These are phyloP conservation scores for Agrenia bidenticulata DNA, from an alignment of 2,888 invertebrate species.

Conservation along the genomic window DNA sequence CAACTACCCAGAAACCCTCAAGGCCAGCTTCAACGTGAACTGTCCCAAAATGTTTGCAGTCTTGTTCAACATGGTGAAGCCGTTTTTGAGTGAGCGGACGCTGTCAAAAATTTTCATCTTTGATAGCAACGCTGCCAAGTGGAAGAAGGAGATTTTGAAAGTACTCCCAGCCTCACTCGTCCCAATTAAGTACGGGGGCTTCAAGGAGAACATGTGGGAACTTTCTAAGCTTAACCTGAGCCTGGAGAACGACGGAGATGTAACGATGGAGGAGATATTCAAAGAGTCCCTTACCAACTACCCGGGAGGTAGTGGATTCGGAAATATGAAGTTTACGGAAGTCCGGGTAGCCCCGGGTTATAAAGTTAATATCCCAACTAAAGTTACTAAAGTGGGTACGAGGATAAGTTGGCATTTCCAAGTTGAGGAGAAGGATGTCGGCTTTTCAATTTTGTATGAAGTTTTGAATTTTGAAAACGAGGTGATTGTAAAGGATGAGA, in stretches of 20 bases:
- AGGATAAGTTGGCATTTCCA: conserved; percentile 6
- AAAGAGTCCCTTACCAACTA: neutral
- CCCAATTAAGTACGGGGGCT: neutral
- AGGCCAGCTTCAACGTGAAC: conserved; percentile 33
- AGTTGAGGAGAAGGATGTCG: conserved; percentile 6
- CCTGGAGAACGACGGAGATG: neutral
- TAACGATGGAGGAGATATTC: neutral
- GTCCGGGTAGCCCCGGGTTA: conserved; percentile 6
- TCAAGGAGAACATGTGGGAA: neutral
- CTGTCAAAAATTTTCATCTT: conserved; percentile 36
- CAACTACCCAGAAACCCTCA: conserved; percentile 38
- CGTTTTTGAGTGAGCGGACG: conserved; percentile 33
- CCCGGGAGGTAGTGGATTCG: neutral
- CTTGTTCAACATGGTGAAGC: conserved; percentile 35
- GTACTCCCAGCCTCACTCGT: neutral
- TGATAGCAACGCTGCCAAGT: conserved; percentile 27
- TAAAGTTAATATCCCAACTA: neutral
- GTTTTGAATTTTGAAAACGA: neutral
- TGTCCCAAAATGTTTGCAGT: conserved; percentile 39
- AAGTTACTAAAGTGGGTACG: neutral
- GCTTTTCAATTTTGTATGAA: neutral
- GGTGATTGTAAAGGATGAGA: neutral
- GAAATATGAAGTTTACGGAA: neutral
- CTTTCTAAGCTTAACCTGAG: neutral
- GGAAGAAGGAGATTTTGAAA: conserved; percentile 17